A percentile compares a stretch with the other conserved stretches of the same genome.
These are phyloP conservation scores for Axea sp. DNA, from an alignment of 2,888 invertebrate species.

Conservation along the genomic window DNA sequence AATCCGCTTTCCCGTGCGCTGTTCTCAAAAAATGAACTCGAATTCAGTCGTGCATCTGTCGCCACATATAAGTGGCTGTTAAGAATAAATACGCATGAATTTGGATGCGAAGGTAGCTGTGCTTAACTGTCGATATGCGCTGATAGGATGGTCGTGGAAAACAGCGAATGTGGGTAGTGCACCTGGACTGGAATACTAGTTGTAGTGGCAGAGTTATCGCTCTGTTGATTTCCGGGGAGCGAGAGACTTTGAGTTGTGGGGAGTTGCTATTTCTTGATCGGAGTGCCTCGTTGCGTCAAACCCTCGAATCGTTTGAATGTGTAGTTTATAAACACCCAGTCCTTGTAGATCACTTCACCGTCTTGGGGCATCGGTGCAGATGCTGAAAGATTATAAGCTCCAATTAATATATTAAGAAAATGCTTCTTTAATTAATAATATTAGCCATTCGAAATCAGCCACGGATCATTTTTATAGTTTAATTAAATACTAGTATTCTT, in stretches of 20 bases:
- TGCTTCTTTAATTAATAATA: too few relatives aligned
- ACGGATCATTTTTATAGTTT: too few relatives aligned
- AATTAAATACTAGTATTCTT: too few relatives aligned
- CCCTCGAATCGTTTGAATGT: conserved; percentile 99
- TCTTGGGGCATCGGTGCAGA: conserved; percentile 93
- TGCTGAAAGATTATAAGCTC: conserved; percentile 72
- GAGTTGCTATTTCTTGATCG: conserved; percentile 85
- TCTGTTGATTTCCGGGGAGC: conserved; percentile 69
- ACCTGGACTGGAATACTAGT: conserved; percentile 75
- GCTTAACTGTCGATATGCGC: conserved; percentile 41
- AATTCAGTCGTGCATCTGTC: conserved; percentile 2
- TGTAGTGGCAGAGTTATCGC: conserved; percentile 62
- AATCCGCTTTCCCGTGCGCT: too few relatives aligned
- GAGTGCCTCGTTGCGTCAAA: conserved; percentile 92
- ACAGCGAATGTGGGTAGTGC: conserved; percentile 67
- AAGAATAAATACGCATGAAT: conserved; percentile 20
- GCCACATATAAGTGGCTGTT: conserved; percentile 8
- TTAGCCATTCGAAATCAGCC: too few relatives aligned
- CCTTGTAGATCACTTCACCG: conserved; percentile 95
- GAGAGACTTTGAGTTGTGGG: conserved; percentile 57
- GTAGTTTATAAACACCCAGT: conserved; percentile 99
- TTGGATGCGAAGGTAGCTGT: conserved; percentile 2
- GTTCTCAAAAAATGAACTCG: too few relatives aligned
- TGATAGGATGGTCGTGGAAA: conserved; percentile 42
- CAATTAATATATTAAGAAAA: too few relatives aligned